phyloP scores from a whole-genome alignment of 2,888 invertebrate species.

The Aricia artaxerxes region DNA sequence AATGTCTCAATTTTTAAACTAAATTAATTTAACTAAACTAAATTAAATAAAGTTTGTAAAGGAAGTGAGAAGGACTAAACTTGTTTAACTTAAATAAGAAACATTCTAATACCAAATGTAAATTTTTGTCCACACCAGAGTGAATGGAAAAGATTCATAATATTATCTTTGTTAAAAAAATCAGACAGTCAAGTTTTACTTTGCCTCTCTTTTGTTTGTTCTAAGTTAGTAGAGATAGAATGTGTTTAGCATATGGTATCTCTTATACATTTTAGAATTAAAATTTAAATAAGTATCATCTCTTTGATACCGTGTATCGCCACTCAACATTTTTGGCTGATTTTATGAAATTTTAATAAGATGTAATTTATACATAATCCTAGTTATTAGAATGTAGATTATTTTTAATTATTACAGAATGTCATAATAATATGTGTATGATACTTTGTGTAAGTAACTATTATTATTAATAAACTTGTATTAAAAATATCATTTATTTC shows the following conservation, averaged over 20 bases:
- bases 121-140: neutral
- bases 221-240: neutral
- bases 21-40: too few species aligned
- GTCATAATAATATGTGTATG: neutral
- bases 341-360: neutral
- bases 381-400: slow-evolving; percentile 1
- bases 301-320: neutral
- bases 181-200: neutral
- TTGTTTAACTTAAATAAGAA: too few species aligned
- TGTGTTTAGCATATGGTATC: neutral
- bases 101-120: neutral
- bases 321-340: neutral
- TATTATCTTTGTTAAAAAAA: neutral
- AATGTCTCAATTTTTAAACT: neutral
- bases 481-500: neutral
- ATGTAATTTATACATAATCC: neutral
- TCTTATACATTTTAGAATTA: neutral
- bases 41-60: neutral
- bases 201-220: neutral
- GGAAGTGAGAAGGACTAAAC: neutral
- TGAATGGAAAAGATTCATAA: neutral
- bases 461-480: neutral
- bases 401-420: neutral
- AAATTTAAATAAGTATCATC: neutral
- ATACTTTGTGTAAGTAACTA: neutral